Percentiles rank a stretch among this genome's conserved stretches.
These are phyloP conservation scores for Bubo bubo DNA, from an alignment of 2,113 vertebrate genomes.

Conservation along the genomic window DNA sequence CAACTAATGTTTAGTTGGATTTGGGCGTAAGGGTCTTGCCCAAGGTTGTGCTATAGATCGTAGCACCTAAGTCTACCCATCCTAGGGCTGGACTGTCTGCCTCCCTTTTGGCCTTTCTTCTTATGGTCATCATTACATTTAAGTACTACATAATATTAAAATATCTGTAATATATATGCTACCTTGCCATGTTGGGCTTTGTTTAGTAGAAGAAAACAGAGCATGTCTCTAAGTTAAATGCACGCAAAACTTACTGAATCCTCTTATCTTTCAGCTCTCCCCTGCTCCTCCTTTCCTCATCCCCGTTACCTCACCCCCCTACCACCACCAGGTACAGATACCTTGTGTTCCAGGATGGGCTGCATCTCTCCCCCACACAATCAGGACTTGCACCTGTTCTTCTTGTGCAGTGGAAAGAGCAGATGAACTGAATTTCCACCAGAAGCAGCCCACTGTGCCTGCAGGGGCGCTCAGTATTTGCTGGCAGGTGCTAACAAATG, in stretches of 20 bases:
- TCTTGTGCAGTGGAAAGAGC: neutral
- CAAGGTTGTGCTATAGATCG: neutral
- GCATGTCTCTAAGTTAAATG: neutral
- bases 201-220: neutral
- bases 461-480: neutral
- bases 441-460: neutral
- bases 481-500: neutral
- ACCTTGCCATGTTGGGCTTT: neutral
- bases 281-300: neutral
- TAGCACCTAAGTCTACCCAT: neutral
- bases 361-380: neutral
- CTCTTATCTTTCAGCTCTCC: neutral
- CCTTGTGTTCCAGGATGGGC: neutral
- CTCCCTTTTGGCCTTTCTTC: neutral
- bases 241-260: neutral
- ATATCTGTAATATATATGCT: neutral
- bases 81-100: neutral
- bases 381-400: neutral
- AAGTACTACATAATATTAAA: neutral
- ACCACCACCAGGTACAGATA: neutral
- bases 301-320: accelerated
- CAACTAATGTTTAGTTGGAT: neutral
- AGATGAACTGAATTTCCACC: neutral
- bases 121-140: neutral
- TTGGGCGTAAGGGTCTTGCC: neutral